Evolutionary conservation across 1,140 invertebrate genomes (phyloP), one percentile per base, ranked within the genome.

Genomic region (Bombyx mandarina): DNA sequence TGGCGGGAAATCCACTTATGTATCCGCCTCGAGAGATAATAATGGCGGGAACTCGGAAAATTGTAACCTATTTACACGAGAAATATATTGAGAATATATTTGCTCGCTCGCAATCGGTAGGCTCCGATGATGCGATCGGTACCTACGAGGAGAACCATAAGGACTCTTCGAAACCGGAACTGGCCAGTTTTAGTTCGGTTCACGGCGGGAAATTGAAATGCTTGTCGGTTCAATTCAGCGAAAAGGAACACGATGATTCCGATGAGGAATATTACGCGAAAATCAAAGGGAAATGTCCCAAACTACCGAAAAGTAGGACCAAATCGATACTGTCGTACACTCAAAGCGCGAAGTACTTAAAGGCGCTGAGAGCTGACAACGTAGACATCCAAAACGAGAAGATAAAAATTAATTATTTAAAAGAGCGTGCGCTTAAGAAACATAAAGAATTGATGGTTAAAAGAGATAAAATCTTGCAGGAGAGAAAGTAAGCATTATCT

Each of bases 1-100:
- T 89, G 10, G 73, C 69, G 10, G 75, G 87, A 10, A 91, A 91
- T 74, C 89, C 90, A 8, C 56, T 91, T 6, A 69, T 56, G n/a
- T 88, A 74, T 65, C 90, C 91, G 6, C 77, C 88, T 22, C 68
- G 65, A 48, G 76, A 89, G 43, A 69, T 91, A 7, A 55, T 91
- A 10, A 71, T 71, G 45, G 79, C 71, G 1, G 90, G 90, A 50
- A 85, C 73, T 45, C 56, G 57, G 8, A 77, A 71, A 43, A 68
- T 90, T 43, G 62, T 90, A 2, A 73, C 76, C 53, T 90, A 79
- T 74, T 71, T 92, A 42, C 66, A 86, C 43, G 71, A 70, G 7
- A 84, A 90, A 75, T 89, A 67, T 54, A 61, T 78, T 0, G 73
- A 79, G 1, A 66, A 63, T 50, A 52, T 66, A 8, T 67, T 69